Evolutionary conservation across 2,797 vertebrate species (phyloP).

Genomic region (Myiotriccus ornatus): DNA sequence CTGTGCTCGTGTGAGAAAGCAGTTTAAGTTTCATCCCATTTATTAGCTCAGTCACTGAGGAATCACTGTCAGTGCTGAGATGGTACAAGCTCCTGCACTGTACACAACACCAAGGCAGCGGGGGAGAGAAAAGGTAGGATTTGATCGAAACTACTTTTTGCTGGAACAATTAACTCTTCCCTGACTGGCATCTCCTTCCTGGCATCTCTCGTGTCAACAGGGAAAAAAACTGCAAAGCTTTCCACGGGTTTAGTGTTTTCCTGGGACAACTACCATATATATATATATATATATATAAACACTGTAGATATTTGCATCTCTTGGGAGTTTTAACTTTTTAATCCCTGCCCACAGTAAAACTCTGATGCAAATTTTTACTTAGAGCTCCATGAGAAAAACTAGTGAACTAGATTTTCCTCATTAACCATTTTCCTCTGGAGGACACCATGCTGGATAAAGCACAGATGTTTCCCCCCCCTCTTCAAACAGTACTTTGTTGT

Average conservation of each 20-base stretch:
- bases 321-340: neutral
- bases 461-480: neutral
- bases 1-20: conserved; percentile 46
- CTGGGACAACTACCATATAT: neutral
- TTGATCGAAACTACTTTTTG: conserved; percentile 52
- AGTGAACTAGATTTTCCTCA: conserved; percentile 9
- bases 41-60: conserved; percentile 67
- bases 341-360: neutral
- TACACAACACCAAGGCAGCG: conserved; percentile 11
- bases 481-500: neutral
- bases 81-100: conserved; percentile 18
- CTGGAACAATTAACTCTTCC: conserved; percentile 52
- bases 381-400: neutral
- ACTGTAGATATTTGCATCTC: neutral
- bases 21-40: conserved; percentile 74
- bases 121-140: conserved; percentile 53
- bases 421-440: neutral
- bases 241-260: neutral
- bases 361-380: neutral
- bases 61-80: conserved; percentile 47
- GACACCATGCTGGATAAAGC: neutral
- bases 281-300: neutral
- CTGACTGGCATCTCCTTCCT: neutral
- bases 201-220: neutral
- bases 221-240: neutral